These are phyloP conservation scores for Plectropomus leopardus DNA, from an alignment of 2,113 vertebrate species.

Conservation along the genomic window DNA sequence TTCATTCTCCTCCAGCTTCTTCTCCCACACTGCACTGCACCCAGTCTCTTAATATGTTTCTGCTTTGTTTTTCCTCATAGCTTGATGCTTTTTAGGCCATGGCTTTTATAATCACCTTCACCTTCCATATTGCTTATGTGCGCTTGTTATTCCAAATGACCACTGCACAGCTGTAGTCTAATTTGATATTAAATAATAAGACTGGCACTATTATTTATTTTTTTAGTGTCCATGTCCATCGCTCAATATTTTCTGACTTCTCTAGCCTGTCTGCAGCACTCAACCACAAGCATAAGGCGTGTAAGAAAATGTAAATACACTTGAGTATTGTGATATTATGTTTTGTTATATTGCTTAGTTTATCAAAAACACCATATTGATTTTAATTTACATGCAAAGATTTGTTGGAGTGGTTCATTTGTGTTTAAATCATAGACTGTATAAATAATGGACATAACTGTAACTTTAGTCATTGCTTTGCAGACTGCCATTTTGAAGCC, in stretches of 20 bases:
- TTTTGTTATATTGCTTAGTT: no score
- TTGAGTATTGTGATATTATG: no score
- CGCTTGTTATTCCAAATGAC: constrained; percentile 15
- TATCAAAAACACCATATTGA: no score
- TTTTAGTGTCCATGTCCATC: neutral
- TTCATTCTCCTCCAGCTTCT: constrained; percentile 62
- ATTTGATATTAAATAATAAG: neutral
- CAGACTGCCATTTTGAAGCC: no score
- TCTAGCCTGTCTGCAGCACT: neutral
- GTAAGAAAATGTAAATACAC: no score
- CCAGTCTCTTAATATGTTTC: constrained; percentile 53
- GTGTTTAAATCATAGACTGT: no score
- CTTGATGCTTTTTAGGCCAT: constrained; percentile 22
- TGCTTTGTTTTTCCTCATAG: constrained; percentile 42
- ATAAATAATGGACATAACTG: no score
- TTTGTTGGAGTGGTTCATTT: no score
- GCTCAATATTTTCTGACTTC: neutral
- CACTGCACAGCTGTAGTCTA: neutral
- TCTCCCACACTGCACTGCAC: constrained; percentile 55
- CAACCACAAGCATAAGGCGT: neutral
- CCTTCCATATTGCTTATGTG: constrained; percentile 24
- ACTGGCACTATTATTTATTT: neutral
- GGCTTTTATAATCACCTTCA: constrained; percentile 42
- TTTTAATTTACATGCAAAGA: no score
- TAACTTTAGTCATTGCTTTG: no score